Percentiles rank a stretch among this genome's conserved stretches.
phyloP scores from a whole-genome alignment of 2,797 vertebrate species.

The Epinephelus coioides region DNA sequence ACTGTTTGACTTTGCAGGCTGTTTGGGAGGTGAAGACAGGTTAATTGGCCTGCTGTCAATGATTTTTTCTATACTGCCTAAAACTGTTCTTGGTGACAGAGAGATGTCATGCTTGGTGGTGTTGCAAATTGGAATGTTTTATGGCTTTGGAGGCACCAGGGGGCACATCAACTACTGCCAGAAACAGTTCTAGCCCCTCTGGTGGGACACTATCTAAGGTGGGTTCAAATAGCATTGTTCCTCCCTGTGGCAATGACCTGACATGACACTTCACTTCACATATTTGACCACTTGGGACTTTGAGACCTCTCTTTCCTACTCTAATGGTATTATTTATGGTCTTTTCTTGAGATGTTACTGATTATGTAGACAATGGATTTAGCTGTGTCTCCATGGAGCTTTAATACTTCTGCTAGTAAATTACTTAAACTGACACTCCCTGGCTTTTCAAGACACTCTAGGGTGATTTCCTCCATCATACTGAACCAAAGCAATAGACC shows the following conservation, averaged over 20 bases:
- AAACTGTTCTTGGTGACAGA: not conserved
- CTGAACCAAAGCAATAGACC: not conserved
- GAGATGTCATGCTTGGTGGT: conserved; percentile 13
- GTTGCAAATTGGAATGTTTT: not conserved
- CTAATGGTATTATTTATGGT: not conserved
- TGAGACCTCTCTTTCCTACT: conserved; percentile 19
- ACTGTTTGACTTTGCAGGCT: too few species aligned
- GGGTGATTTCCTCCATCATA: conserved; percentile 8
- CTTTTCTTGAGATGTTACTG: not conserved
- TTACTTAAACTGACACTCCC: not conserved
- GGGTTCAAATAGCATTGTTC: conserved; percentile 21
- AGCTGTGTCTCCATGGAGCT: not conserved
- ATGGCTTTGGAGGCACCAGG: not conserved
- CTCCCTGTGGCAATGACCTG: not conserved
- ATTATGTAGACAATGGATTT: not conserved
- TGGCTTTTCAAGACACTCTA: not conserved
- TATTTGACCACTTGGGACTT: not conserved
- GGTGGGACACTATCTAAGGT: not conserved
- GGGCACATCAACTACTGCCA: conserved; percentile 1
- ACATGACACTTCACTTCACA: not conserved
- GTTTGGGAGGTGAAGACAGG: not conserved
- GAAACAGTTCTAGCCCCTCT: conserved; percentile 28
- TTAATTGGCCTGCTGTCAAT: not conserved
- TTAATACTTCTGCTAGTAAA: conserved; percentile 7
- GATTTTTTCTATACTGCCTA: conserved; percentile 14